phyloP scores from a whole-genome alignment of 2,113 vertebrate genomes.

The Anser brachyrhynchus region DNA sequence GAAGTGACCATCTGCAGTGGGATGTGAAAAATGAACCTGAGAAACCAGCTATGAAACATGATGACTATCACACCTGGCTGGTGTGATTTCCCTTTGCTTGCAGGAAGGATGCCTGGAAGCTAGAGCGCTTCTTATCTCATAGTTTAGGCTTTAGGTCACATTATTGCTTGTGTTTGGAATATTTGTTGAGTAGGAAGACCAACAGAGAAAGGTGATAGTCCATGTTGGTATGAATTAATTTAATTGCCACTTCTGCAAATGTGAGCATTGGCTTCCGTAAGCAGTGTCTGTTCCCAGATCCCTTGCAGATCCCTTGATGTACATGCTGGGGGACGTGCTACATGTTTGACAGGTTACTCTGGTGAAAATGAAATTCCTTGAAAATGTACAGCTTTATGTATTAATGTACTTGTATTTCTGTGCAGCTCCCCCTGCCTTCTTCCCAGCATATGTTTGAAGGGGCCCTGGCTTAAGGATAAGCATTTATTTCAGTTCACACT shows the following conservation, averaged over 20 bases:
- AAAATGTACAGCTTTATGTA: background rate
- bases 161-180: background rate
- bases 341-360: fast-evolving
- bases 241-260: background rate
- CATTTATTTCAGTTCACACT: background rate
- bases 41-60: background rate
- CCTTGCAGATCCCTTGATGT: background rate
- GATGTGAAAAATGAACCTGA: background rate
- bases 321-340: fast-evolving
- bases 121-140: background rate
- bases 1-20: background rate
- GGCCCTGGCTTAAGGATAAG: background rate
- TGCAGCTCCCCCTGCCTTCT: background rate
- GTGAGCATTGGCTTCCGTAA: background rate
- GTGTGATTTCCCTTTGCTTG: background rate
- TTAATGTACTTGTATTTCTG: background rate
- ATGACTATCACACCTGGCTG: background rate
- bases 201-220: background rate
- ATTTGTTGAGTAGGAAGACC: background rate
- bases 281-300: background rate
- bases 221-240: background rate
- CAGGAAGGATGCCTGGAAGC: background rate
- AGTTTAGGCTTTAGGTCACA: background rate
- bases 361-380: background rate
- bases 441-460: background rate